Evolutionary conservation across 2,888 invertebrate genomes (phyloP), one percentile per base, ranked within the genome.

Genomic region (Drosophila austrosaltans): DNA sequence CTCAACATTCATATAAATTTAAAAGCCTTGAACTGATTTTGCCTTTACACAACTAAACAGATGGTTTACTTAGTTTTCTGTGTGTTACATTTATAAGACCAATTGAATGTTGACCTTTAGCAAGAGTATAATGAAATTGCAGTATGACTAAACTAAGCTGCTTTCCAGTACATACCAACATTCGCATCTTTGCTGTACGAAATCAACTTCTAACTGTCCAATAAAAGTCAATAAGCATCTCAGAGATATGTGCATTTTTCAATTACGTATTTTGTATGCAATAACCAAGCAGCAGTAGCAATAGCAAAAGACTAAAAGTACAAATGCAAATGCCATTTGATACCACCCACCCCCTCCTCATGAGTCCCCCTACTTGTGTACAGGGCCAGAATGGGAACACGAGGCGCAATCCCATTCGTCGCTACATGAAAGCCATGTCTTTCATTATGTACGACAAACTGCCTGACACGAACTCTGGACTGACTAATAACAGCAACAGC

Each of bases 391-490:
- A 20, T 28, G 42, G 42, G 40, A 36, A 12, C 12, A 2, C 25
- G 48, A 36, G 39, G 16, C 1, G 53, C 36, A 32, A 28, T 57
- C 44, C 32, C 57, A 66, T 59, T 74, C 72, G 69, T 78, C 68
- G 84, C 68, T 79, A 79, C 82, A 78, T 87, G 85, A 78, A 69
- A 78, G 81, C 86, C 83, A 82, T 83, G 83, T 83, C 83, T 83
- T 83, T 88, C 83, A 83, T 88, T 83, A 83, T 83, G 83, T 88
- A 80, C 83, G 86, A 83, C 83, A 88, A 88, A 86, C 88, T 80
- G 83, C 65, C 83, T 82, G 83, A 83, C 83, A 83, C 81, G 88
- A 81, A 68, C 79, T 57, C 22, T 48, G 48, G 48, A 48, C 48
- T 25, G 77, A 88, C 83, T 83, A 83, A 83, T 83, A 83, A 88